Conservation (phyloP, 2,113 vertebrate genomes). For the Hucho hucho region DNA sequence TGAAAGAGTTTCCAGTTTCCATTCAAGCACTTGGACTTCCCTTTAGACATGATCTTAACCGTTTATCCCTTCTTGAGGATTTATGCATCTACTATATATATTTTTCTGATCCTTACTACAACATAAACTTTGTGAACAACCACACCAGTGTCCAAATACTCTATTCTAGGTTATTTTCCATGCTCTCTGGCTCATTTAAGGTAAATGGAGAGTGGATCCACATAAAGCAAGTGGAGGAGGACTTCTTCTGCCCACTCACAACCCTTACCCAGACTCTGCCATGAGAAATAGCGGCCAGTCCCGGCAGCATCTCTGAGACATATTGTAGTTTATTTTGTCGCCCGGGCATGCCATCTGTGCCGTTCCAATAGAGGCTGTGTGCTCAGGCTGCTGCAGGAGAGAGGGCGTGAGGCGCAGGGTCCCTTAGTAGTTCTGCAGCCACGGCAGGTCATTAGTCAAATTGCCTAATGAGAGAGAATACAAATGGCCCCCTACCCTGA, state of each 20-base stretch:
- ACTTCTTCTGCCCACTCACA: slow-evolving; percentile 67
- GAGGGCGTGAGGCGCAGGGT: slow-evolving; percentile 52
- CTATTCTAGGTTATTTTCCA: slow-evolving; percentile 66
- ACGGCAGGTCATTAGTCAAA: slow-evolving; percentile 73
- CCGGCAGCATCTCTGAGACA: slow-evolving; percentile 74
- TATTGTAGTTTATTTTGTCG: slow-evolving; percentile 76
- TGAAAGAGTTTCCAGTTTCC: too few species aligned
- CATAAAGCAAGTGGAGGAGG: slow-evolving; percentile 62
- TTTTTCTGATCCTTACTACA: not conserved
- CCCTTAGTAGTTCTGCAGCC: slow-evolving; percentile 66
- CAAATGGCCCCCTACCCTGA: slow-evolving; percentile 72
- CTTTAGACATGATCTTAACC: not conserved
- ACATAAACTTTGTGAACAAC: not conserved
- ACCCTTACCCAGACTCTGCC: slow-evolving; percentile 57
- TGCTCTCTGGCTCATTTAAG: slow-evolving; percentile 65
- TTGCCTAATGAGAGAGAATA: slow-evolving; percentile 76
- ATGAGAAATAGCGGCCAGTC: slow-evolving; percentile 70
- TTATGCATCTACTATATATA: not conserved
- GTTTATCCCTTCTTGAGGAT: not conserved
- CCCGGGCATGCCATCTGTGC: slow-evolving; percentile 81
- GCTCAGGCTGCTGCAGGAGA: slow-evolving; percentile 64
- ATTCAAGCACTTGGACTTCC: too few species aligned
- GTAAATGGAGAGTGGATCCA: slow-evolving; percentile 67
- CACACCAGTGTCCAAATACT: slow-evolving; percentile 41
- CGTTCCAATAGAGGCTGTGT: slow-evolving; percentile 64